Base-by-base conservation (phyloP, 2,888 invertebrate genomes). In the Pherbina coryleti region DNA sequence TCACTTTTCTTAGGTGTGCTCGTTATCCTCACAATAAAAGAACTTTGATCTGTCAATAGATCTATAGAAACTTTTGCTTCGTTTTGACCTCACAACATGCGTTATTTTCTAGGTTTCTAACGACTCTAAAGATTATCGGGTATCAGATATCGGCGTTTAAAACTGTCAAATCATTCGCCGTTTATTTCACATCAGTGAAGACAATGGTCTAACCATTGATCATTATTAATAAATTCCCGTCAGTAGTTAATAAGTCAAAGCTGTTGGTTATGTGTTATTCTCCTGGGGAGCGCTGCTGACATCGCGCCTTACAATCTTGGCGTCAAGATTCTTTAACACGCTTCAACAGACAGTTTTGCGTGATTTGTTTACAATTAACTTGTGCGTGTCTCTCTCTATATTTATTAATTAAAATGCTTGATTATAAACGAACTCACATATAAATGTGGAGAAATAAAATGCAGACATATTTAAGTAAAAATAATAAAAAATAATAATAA, bases 301-400 rank as follows among this genome's bases (percentile, higher is more conserved):
- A 71, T 71, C 31, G 53, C 31, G 60, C 4, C 19, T 57, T 7
- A 44, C 44, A 44, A 44, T 11, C n/a, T n/a, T 60, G 74, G 74
- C 74, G 74, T 66, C 74, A 53, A 73, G 66, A 53, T 74, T 49
- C 64, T 57, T 34, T 44, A 31, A 37, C 73, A 57, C 74, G 51
- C 19, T 28, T 51, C 62, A 49, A 25, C 0, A 17, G 34, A 60
- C 57, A 57, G 19, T 60, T 51, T 74, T 66, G 66, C 64, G 74
- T 74, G 74, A 74, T 74, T 74, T 74, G 66, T 66, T 64, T 74
- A 53, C 64, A 11, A 74, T 51, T 73, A 49, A 53, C 60, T n/a
- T 60, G 8, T 60, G 57, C 57, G 57, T 60, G 57, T 60, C 28
- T 60, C 25, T 60, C 25, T 60, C 57, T 25, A 25, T 25, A 22